phyloP scores from a whole-genome alignment of 2,797 vertebrate genomes.

The Urophycis tenuis region DNA sequence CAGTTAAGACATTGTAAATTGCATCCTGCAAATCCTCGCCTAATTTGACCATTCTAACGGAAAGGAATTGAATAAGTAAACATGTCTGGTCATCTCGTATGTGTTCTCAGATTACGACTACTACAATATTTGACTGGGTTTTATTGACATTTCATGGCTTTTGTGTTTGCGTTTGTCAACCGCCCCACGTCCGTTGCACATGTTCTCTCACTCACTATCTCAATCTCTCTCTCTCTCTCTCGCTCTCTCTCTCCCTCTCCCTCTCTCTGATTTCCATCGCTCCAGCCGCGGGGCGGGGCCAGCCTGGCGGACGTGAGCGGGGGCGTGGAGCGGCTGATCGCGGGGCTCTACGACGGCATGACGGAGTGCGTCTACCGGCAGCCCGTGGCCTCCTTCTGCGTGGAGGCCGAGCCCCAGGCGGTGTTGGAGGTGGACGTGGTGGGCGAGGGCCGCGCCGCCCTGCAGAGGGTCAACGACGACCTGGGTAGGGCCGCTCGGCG shows the following conservation, averaged over 20 bases:
- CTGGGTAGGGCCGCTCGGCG: constrained; percentile 70
- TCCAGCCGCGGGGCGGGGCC: constrained; percentile 39
- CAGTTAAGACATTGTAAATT: not conserved
- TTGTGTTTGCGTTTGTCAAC: not conserved
- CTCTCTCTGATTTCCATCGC: not conserved
- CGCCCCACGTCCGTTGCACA: not conserved
- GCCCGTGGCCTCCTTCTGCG: constrained; percentile 75
- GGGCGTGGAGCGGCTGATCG: constrained; percentile 60
- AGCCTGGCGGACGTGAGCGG: constrained; percentile 25
- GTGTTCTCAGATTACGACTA: not conserved
- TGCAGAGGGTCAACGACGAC: constrained; percentile 76
- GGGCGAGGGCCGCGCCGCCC: constrained; percentile 67
- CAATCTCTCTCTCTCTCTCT: no score
- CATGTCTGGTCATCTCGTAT: no score
- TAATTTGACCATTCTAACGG: not conserved
- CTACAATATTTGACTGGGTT: not conserved
- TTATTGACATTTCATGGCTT: not conserved
- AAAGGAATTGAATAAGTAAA: not conserved
- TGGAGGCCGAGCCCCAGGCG: constrained; percentile 61
- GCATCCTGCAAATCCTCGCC: no score
- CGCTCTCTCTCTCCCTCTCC: not conserved
- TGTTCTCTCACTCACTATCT: no score
- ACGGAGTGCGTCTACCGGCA: constrained; percentile 78
- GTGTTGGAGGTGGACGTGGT: constrained; percentile 77
- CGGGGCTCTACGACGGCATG: constrained; percentile 78